These are phyloP conservation scores for Stenchaetothrips biformis DNA, from an alignment of 2,888 invertebrate species.

Conservation along the genomic window DNA sequence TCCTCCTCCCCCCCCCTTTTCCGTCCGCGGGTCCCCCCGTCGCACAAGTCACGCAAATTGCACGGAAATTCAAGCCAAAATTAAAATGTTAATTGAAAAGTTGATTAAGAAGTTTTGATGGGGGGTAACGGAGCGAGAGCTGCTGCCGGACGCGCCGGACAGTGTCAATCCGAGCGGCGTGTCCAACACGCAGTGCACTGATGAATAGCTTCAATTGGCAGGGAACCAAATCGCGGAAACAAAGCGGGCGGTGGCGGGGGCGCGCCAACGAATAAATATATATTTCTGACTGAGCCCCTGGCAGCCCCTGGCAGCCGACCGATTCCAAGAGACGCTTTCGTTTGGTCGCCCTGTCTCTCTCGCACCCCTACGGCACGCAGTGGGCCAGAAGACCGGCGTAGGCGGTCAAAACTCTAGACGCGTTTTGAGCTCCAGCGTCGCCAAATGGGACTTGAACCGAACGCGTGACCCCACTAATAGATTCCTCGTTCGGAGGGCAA, in stretches of 20 bases:
- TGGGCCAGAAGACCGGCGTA: no score
- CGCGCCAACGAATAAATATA: not conserved
- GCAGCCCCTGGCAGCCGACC: not conserved
- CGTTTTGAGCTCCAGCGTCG: no score
- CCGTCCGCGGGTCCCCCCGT: not conserved
- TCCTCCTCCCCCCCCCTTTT: not conserved
- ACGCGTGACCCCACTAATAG: no score
- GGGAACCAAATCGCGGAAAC: not conserved
- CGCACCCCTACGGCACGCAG: no score
- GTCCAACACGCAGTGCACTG: not conserved
- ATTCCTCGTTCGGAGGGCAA: no score
- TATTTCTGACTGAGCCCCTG: not conserved
- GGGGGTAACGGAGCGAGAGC: not conserved
- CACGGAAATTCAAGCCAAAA: not conserved
- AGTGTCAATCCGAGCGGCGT: not conserved
- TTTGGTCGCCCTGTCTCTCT: no score
- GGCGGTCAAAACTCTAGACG: no score
- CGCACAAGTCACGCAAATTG: constrained; percentile 12
- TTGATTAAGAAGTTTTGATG: constrained; percentile 8
- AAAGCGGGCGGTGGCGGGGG: not conserved
- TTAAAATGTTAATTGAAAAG: constrained; percentile 24
- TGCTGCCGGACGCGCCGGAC: not conserved
- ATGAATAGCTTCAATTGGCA: not conserved
- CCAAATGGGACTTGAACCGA: no score
- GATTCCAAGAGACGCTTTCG: no score